A percentile compares a stretch with the other conserved stretches of the same genome.
These are phyloP conservation scores for Coleophora flavipennella DNA, from an alignment of 2,888 invertebrate genomes.

Conservation along the genomic window DNA sequence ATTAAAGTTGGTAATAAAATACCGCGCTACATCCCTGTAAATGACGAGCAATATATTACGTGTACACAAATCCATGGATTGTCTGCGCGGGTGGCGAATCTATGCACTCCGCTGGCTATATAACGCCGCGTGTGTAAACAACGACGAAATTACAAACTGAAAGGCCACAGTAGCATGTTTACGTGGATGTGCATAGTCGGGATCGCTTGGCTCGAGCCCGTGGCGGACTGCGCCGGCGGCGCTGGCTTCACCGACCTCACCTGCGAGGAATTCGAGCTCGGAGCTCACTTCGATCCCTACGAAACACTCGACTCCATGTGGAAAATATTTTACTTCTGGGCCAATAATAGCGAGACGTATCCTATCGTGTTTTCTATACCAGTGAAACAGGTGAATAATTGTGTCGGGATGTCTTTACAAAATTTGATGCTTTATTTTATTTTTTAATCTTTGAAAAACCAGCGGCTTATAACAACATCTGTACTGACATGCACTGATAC, in stretches of 20 bases:
- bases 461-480: constrained; percentile 1
- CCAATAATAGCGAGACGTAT: constrained; percentile 37
- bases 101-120: constrained; percentile 27
- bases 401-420: too few species aligned
- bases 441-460: too few species aligned
- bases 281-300: constrained; percentile 41
- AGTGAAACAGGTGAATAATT: constrained; percentile 32
- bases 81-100: constrained; percentile 22
- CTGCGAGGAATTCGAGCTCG: constrained; percentile 50
- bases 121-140: constrained; percentile 32
- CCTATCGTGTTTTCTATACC: constrained; percentile 45
- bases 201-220: constrained; percentile 32
- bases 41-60: constrained; percentile 3
- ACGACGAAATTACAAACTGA: constrained; percentile 31
- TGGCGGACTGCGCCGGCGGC: constrained; percentile 12
- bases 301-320: constrained; percentile 42
- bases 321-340: constrained; percentile 59
- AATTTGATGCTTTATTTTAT: constrained; percentile 1
- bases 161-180: constrained; percentile 42
- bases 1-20: background rate
- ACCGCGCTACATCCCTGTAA: background rate
- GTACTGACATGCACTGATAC: background rate
- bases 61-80: constrained; percentile 10
- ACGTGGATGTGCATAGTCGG: constrained; percentile 36
- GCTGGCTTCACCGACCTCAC: constrained; percentile 21